Evolutionary conservation across 2,888 invertebrate species (phyloP).

Genomic region (Drosophila barbarae): DNA sequence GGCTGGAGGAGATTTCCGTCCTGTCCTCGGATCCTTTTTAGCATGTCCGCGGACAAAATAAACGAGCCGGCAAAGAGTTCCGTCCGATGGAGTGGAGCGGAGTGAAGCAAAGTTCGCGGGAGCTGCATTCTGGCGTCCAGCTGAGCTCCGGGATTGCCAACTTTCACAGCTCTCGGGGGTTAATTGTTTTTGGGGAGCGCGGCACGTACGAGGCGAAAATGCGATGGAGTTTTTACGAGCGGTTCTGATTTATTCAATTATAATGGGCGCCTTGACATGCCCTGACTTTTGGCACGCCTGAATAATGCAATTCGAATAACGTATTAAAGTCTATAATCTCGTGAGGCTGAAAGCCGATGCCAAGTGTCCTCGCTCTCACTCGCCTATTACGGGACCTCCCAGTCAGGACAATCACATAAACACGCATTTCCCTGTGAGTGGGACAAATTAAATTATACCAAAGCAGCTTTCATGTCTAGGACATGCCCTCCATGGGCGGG

Average conservation of each 20-base stretch:
- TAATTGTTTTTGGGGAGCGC: conserved; percentile 71
- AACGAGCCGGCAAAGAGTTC: conserved; percentile 45
- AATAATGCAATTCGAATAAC: conserved; percentile 39
- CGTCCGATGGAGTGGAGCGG: conserved; percentile 15
- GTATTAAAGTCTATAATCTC: conserved; percentile 36
- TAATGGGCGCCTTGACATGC: conserved; percentile 20
- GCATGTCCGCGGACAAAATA: conserved; percentile 53
- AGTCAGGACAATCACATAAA: conserved; percentile 63
- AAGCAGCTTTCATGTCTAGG: conserved; percentile 68
- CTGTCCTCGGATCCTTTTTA: conserved; percentile 54
- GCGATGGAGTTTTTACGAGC: conserved; percentile 12
- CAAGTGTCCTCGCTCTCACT: conserved; percentile 5
- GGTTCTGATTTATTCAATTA: conserved; percentile 60
- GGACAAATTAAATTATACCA: conserved; percentile 69
- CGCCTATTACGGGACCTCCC: conserved; percentile 19
- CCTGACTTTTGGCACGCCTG: conserved; percentile 45
- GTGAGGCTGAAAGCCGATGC: conserved; percentile 5
- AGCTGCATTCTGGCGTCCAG: conserved; percentile 32
- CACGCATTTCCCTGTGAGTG: conserved; percentile 63
- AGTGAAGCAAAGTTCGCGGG: conserved; percentile 15
- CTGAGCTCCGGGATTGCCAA: conserved; percentile 45
- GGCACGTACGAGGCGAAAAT: conserved; percentile 45
- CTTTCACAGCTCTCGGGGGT: conserved; percentile 43
- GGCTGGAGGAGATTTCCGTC: conserved; percentile 55
- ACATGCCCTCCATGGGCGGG: conserved; percentile 19